Percentiles rank a stretch among this genome's conserved stretches.
These are phyloP conservation scores for Pogonophryne albipinna DNA, from an alignment of 2,797 vertebrate species.

Conservation along the genomic window DNA sequence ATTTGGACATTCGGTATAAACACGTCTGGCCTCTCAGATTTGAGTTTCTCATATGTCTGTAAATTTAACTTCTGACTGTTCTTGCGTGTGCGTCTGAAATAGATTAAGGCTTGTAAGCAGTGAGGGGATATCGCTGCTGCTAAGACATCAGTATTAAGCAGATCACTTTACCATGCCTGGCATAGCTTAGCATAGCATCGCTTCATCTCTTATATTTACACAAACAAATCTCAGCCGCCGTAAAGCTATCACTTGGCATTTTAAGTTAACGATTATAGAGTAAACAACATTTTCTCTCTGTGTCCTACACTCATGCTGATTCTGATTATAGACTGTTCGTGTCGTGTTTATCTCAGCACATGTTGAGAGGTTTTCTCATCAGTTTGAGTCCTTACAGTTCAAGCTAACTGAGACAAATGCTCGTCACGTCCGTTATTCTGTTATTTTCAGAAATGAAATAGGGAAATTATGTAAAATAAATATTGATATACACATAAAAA, in stretches of 20 bases:
- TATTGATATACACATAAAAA: too few relatives aligned
- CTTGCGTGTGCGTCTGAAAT: slow-evolving; percentile 82
- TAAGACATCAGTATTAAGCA: slow-evolving; percentile 79
- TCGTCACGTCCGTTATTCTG: slow-evolving; percentile 66
- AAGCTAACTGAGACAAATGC: slow-evolving; percentile 61
- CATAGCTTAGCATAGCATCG: slow-evolving; percentile 79
- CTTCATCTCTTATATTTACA: slow-evolving; percentile 68
- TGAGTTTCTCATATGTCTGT: slow-evolving; percentile 60
- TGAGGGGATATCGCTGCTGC: slow-evolving; percentile 80
- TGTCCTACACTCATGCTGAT: neutral
- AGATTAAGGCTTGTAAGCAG: slow-evolving; percentile 83
- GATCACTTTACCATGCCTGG: slow-evolving; percentile 80
- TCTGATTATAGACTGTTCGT: slow-evolving; percentile 16
- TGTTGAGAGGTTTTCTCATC: slow-evolving; percentile 41
- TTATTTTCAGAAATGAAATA: too few relatives aligned
- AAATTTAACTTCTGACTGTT: slow-evolving; percentile 68
- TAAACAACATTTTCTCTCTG: slow-evolving; percentile 24
- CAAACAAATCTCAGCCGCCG: slow-evolving; percentile 54
- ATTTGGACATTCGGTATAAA: neutral
- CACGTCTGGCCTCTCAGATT: slow-evolving; percentile 18
- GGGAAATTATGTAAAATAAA: too few relatives aligned
- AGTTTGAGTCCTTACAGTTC: slow-evolving; percentile 52
- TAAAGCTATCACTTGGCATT: slow-evolving; percentile 57
- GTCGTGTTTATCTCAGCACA: slow-evolving; percentile 49
- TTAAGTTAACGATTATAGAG: slow-evolving; percentile 49